These are phyloP conservation scores for Xiphophorus birchmanni DNA, from an alignment of 2,797 vertebrate genomes.

Conservation along the genomic window DNA sequence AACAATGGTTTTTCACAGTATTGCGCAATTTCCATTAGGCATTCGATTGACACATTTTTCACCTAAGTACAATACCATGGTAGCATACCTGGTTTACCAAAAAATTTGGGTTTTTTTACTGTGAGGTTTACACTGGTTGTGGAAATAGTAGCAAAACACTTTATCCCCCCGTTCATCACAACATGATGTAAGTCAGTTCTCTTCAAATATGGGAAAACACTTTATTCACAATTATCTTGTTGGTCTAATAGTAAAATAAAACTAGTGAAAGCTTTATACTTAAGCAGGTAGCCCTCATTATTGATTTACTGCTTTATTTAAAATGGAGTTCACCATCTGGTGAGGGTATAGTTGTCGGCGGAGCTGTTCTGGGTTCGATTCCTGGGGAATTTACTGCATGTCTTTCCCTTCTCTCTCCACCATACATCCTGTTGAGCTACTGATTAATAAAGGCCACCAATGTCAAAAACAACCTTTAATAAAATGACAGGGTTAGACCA, in stretches of 20 bases:
- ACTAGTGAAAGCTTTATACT: not conserved
- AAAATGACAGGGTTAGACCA: not conserved
- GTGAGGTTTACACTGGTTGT: not conserved
- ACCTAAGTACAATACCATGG: not conserved
- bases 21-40: slow-evolving; percentile 17
- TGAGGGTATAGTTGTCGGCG: not conserved
- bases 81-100: not conserved
- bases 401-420: not conserved
- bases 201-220: not conserved
- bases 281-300: not conserved
- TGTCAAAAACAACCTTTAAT: not conserved
- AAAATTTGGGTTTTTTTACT: not conserved
- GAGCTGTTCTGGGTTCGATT: not conserved
- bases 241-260: not conserved
- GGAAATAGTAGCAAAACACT: not conserved
- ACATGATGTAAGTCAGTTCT: not conserved
- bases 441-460: not conserved
- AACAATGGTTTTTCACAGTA: slow-evolving; percentile 21
- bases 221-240: not conserved
- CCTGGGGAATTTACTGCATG: not conserved
- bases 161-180: not conserved
- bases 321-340: not conserved
- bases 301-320: not conserved
- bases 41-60: not conserved
- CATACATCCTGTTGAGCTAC: not conserved